Percentiles rank a stretch among this genome's conserved stretches.
Evolutionary conservation across 2,888 invertebrate genomes (phyloP).

Genomic region (Diarsia mendica): DNA sequence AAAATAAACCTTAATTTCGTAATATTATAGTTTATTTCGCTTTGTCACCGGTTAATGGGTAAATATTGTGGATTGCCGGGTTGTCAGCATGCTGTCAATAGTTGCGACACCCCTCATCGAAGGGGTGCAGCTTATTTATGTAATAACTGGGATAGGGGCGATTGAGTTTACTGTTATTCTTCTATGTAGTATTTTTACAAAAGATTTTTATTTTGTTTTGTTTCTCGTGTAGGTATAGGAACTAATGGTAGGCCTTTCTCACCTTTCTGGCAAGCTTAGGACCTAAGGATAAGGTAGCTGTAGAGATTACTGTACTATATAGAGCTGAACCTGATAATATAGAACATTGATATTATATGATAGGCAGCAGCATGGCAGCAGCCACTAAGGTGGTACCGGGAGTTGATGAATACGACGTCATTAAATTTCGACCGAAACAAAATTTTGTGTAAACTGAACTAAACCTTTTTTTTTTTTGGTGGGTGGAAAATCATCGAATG

Average conservation of each 20-base stretch:
- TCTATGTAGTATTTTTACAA: neutral
- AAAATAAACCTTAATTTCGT: neutral
- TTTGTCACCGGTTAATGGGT: neutral
- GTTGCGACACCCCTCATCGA: conserved; percentile 52
- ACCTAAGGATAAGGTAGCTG: no score
- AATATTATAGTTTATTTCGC: neutral
- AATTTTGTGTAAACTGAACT: no score
- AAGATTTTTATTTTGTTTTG: neutral
- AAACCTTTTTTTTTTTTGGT: no score
- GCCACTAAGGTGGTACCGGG: no score
- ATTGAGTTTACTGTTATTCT: conserved; percentile 18
- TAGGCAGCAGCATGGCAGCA: no score
- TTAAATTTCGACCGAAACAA: no score
- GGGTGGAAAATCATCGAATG: no score
- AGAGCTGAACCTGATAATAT: no score
- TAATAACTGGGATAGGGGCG: conserved; percentile 50
- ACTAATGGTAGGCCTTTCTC: neutral
- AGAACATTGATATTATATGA: no score
- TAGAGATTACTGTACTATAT: no score
- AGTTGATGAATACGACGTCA: no score
- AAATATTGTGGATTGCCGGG: conserved; percentile 18
- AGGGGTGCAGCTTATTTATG: conserved; percentile 41
- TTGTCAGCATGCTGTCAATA: conserved; percentile 45
- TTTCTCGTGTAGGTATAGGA: neutral
- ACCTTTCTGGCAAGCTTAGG: no score